Conservation (phyloP, 2,888 invertebrate genomes). For the Gortyna flavago region DNA sequence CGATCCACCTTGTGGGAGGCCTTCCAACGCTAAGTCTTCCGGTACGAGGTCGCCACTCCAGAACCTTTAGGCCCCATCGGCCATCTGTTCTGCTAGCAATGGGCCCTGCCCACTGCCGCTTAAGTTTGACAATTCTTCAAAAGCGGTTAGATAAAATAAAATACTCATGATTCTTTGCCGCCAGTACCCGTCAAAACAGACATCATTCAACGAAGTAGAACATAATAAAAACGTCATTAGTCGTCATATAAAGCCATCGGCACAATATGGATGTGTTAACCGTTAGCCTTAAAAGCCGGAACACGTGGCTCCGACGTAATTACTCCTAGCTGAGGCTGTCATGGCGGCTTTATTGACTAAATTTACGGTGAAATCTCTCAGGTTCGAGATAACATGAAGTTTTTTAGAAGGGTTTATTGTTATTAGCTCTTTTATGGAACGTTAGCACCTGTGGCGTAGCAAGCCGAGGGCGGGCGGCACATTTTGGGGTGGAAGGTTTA, state of each 20-base stretch:
- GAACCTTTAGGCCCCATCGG: too few species aligned
- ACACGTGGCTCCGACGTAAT: conserved; percentile 57
- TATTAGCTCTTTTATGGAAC: neutral
- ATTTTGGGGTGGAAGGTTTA: neutral
- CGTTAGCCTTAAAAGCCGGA: conserved; percentile 50
- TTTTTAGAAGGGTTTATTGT: neutral
- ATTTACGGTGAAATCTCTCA: neutral
- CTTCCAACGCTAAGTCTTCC: too few species aligned
- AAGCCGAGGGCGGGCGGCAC: too few species aligned
- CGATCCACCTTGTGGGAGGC: too few species aligned
- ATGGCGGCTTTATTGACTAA: conserved; percentile 18
- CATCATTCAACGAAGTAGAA: conserved; percentile 10
- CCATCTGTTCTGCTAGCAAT: too few species aligned
- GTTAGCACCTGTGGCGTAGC: neutral
- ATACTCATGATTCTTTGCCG: neutral
- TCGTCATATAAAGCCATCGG: conserved; percentile 23
- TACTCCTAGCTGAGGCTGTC: conserved; percentile 33
- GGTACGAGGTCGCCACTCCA: too few species aligned
- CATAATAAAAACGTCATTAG: conserved; percentile 35
- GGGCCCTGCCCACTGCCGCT: too few species aligned
- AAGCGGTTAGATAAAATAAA: too few species aligned
- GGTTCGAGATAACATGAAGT: neutral
- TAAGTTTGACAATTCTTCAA: too few species aligned
- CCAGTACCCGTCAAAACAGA: conserved; percentile 36
- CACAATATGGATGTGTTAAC: conserved; percentile 35